Evolutionary conservation across 2,113 vertebrate species (phyloP).

Genomic region (Phalacrocorax pelagicus): DNA sequence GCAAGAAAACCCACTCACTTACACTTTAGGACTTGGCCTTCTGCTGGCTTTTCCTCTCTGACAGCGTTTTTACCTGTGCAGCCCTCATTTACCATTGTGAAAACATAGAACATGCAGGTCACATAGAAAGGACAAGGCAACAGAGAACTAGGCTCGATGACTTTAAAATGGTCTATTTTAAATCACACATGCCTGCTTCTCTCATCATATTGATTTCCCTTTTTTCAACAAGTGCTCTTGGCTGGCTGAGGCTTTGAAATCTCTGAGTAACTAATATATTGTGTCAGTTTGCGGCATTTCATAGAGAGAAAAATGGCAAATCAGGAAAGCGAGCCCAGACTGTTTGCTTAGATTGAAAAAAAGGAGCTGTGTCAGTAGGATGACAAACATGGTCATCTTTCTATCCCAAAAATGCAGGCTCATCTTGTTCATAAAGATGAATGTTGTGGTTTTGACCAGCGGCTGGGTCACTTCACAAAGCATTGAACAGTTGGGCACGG

Average conservation of each 20-base stretch:
- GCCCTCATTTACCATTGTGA: neutral
- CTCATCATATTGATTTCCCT: slow-evolving; percentile 3
- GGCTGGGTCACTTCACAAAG: neutral
- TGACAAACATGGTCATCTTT: neutral
- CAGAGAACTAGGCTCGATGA: neutral
- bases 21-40: neutral
- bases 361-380: neutral
- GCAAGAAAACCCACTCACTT: neutral
- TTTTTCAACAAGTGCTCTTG: slow-evolving; percentile 1
- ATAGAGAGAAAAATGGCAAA: neutral
- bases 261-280: neutral
- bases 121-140: neutral
- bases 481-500: neutral
- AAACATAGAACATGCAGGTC: neutral
- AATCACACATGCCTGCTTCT: neutral
- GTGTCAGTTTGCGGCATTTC: neutral
- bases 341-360: neutral
- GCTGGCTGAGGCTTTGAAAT: neutral
- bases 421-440: neutral
- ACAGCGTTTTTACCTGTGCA: neutral
- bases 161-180: neutral
- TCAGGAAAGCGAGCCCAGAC: neutral
- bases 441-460: neutral
- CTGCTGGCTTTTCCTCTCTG: neutral
- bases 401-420: neutral